Conservation (phyloP, 2,888 invertebrate genomes). For the Drosophila planitibia region DNA sequence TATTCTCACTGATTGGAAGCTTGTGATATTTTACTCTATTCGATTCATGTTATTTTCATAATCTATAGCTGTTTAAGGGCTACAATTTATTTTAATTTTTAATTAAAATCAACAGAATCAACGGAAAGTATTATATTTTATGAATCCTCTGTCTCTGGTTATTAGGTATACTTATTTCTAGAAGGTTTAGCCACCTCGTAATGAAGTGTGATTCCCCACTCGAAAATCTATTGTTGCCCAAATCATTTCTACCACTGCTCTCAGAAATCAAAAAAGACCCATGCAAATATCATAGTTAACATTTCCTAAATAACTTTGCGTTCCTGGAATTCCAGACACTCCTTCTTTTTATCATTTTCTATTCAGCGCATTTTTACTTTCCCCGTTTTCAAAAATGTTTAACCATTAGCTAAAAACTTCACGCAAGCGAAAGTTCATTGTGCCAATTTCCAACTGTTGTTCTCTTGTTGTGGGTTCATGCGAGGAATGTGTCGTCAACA, state of each 20-base stretch:
- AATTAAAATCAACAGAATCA: neutral
- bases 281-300: neutral
- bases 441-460: constrained; percentile 60
- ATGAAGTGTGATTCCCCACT: neutral
- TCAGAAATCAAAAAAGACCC: neutral
- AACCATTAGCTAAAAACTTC: constrained; percentile 48
- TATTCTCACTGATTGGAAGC: neutral
- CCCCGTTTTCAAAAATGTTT: constrained; percentile 19
- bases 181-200: neutral
- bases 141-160: neutral
- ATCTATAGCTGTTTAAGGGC: neutral
- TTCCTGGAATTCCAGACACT: neutral
- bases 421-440: constrained; percentile 68
- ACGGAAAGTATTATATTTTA: neutral
- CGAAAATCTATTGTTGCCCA: neutral
- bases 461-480: constrained; percentile 30
- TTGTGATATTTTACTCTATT: neutral
- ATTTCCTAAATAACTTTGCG: neutral
- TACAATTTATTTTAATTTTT: neutral
- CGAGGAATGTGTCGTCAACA: constrained; percentile 70
- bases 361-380: constrained; percentile 36
- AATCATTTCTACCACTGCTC: neutral
- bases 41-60: neutral
- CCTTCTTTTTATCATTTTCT: neutral
- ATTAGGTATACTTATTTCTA: neutral